Evolutionary conservation across 2,113 vertebrate species (phyloP).

Genomic region (Empidonax traillii): DNA sequence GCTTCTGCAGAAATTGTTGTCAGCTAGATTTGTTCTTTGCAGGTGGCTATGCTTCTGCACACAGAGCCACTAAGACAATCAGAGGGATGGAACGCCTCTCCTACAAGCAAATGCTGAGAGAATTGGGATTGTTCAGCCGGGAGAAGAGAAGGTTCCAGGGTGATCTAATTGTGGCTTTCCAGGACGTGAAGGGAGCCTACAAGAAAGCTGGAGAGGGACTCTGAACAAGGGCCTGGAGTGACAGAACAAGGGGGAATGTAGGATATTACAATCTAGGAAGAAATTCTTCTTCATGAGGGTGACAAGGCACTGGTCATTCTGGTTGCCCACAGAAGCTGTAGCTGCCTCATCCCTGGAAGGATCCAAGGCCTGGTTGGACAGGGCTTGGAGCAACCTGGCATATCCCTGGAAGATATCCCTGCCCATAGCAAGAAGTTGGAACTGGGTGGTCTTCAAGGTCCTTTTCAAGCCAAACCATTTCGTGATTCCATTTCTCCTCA

Average conservation of each 20-base stretch:
- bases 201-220: not conserved
- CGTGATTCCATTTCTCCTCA: not conserved
- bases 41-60: fast-evolving
- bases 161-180: not conserved
- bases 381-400: not conserved
- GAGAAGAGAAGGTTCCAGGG: not conserved
- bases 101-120: not conserved
- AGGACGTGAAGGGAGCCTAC: not conserved
- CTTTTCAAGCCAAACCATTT: not conserved
- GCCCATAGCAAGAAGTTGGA: not conserved
- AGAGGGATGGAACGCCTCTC: not conserved
- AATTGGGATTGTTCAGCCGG: not conserved
- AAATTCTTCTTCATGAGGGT: not conserved
- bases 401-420: not conserved
- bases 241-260: not conserved
- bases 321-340: not conserved
- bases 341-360: not conserved
- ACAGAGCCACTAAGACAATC: not conserved
- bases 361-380: not conserved
- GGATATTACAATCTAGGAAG: not conserved
- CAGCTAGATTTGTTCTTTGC: not conserved
- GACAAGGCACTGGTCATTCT: no score
- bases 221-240: not conserved
- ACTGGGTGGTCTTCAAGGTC: not conserved
- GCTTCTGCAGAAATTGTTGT: not conserved